Evolutionary conservation across 2,113 vertebrate genomes (phyloP).

Genomic region (Phoxinus phoxinus): DNA sequence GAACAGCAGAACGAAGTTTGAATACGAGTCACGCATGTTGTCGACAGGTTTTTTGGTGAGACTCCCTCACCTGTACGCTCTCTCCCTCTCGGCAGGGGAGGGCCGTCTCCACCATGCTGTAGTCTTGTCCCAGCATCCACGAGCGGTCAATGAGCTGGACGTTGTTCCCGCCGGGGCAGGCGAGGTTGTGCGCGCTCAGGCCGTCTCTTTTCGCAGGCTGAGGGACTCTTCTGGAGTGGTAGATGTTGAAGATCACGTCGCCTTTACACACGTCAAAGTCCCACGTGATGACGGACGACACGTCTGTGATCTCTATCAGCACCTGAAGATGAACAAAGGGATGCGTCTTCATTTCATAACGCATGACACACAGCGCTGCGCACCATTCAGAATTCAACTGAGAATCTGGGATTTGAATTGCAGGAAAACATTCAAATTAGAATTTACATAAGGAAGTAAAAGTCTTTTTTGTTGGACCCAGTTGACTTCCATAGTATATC

Average conservation of each 20-base stretch:
- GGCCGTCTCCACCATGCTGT: slow-evolving; percentile 92
- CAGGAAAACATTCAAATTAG: background rate
- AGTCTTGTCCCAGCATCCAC: slow-evolving; percentile 92
- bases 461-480: no score
- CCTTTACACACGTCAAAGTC: slow-evolving; percentile 97
- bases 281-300: slow-evolving; percentile 95
- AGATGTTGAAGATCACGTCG: slow-evolving; percentile 92
- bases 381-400: background rate
- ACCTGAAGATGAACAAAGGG: slow-evolving; percentile 74
- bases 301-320: slow-evolving; percentile 89
- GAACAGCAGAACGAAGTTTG: no score
- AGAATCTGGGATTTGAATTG: no score
- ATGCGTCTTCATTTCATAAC: background rate
- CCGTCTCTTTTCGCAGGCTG: slow-evolving; percentile 87
- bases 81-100: slow-evolving; percentile 92
- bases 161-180: slow-evolving; percentile 83
- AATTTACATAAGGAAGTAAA: background rate
- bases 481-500: no score
- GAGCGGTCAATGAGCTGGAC: slow-evolving; percentile 87
- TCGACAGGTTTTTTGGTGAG: background rate
- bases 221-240: slow-evolving; percentile 87
- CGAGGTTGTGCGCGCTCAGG: slow-evolving; percentile 82
- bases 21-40: background rate
- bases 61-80: slow-evolving; percentile 87
- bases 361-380: background rate